Conservation (phyloP, 2,797 vertebrate species). For the Pangasius larnaudii region DNA sequence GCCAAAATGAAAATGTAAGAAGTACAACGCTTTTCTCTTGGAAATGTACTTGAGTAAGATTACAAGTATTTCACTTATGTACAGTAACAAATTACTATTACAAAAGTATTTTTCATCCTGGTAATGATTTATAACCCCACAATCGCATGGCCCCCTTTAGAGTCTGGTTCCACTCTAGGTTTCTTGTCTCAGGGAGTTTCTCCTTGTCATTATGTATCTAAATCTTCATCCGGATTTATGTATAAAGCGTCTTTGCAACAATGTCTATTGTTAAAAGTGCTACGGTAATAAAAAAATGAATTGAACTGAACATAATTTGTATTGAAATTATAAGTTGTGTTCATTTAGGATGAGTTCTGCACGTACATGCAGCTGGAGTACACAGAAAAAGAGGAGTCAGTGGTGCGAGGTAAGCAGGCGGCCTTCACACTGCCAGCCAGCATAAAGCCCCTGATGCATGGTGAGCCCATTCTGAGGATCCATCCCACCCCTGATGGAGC, state of each 20-base stretch:
- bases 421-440: constrained; percentile 76
- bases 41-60: not conserved
- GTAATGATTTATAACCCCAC: not conserved
- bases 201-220: not conserved
- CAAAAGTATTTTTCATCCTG: not conserved
- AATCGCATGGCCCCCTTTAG: not conserved
- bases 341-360: constrained; percentile 77
- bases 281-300: not conserved
- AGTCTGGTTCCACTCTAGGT: not conserved
- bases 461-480: constrained; percentile 71
- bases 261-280: not conserved
- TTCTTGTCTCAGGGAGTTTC: not conserved
- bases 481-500: constrained; percentile 68
- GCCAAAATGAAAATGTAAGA: not conserved
- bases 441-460: constrained; percentile 59
- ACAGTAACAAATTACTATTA: not conserved
- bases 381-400: constrained; percentile 70
- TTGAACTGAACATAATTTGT: too few relatives aligned
- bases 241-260: not conserved
- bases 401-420: constrained; percentile 66
- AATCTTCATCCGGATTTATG: not conserved
- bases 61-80: not conserved
- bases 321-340: not conserved
- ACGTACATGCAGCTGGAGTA: constrained; percentile 77
- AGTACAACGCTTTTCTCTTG: not conserved